Conservation (phyloP, 2,797 vertebrate genomes). For the Pipistrellus nathusii region DNA sequence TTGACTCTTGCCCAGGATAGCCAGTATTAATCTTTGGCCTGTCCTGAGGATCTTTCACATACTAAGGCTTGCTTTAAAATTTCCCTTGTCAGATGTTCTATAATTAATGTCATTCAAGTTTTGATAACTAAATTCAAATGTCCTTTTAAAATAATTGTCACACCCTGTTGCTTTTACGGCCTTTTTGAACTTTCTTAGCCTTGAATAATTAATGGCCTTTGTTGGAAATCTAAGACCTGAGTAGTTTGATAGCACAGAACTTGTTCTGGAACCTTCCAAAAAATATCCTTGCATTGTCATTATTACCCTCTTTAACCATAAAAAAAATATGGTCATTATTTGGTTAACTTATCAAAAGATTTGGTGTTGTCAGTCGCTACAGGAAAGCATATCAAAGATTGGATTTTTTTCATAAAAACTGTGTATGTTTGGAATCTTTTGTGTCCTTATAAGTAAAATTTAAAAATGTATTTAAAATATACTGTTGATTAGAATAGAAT, state of each 20-base stretch:
- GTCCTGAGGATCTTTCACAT: background rate
- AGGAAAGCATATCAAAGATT: background rate
- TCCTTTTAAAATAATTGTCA: conserved; percentile 36
- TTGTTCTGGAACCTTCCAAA: background rate
- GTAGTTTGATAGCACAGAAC: background rate
- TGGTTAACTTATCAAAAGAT: conserved; percentile 39
- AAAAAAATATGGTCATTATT: background rate
- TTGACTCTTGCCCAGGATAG: background rate
- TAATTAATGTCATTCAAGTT: conserved; percentile 24
- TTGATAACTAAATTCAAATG: conserved; percentile 7
- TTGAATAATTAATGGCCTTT: conserved; percentile 21
- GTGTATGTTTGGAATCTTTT: background rate
- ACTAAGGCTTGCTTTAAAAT: conserved; percentile 27
- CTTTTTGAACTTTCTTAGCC: background rate
- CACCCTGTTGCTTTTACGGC: background rate
- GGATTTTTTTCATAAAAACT: conserved; percentile 39
- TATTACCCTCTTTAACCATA: conserved; percentile 32
- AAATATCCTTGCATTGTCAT: background rate
- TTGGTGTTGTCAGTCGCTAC: background rate
- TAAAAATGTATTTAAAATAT: conserved; percentile 40
- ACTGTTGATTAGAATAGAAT: background rate
- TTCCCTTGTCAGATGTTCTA: background rate
- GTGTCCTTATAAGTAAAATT: conserved; percentile 26
- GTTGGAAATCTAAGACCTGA: background rate
- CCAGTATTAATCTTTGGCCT: background rate